A percentile compares a stretch with the other conserved stretches of the same genome.
Evolutionary conservation across 2,113 vertebrate species (phyloP).

Genomic region (Rhinogobius similis): DNA sequence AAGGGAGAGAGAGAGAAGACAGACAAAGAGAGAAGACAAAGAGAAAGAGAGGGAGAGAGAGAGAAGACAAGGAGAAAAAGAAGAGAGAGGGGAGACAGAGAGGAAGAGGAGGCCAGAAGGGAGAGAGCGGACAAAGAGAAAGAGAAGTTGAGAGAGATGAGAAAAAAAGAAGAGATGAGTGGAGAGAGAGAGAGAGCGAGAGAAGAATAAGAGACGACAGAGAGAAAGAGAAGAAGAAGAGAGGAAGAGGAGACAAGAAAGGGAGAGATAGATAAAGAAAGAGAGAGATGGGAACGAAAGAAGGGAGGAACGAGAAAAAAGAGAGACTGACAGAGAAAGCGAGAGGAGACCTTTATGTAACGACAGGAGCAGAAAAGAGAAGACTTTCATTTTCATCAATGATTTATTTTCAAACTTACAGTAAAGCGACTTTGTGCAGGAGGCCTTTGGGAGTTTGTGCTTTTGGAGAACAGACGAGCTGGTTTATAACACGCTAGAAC

Average conservation of each 20-base stretch:
- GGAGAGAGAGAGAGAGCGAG: background rate
- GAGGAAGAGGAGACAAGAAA: background rate
- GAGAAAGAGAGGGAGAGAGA: background rate
- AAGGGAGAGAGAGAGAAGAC: background rate
- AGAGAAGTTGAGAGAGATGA: background rate
- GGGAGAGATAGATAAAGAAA: background rate
- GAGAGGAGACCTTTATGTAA: constrained; percentile 57
- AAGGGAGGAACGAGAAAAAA: constrained; percentile 21
- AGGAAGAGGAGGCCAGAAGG: background rate
- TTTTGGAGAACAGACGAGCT: background rate
- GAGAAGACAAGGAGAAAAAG: background rate
- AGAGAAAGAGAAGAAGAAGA: background rate
- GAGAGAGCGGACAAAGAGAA: background rate
- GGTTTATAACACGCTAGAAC: no score
- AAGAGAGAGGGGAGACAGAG: background rate
- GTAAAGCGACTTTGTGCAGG: background rate
- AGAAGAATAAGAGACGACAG: background rate
- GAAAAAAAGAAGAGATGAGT: background rate
- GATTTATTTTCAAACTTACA: constrained; percentile 23
- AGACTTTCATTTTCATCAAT: constrained; percentile 20
- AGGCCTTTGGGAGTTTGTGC: background rate
- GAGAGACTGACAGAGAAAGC: background rate
- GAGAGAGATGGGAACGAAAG: constrained; percentile 12
- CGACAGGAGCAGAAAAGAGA: constrained; percentile 16
- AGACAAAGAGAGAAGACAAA: no score